phyloP scores from a whole-genome alignment of 1,140 invertebrate species.

The Oncopeltus fasciatus region DNA sequence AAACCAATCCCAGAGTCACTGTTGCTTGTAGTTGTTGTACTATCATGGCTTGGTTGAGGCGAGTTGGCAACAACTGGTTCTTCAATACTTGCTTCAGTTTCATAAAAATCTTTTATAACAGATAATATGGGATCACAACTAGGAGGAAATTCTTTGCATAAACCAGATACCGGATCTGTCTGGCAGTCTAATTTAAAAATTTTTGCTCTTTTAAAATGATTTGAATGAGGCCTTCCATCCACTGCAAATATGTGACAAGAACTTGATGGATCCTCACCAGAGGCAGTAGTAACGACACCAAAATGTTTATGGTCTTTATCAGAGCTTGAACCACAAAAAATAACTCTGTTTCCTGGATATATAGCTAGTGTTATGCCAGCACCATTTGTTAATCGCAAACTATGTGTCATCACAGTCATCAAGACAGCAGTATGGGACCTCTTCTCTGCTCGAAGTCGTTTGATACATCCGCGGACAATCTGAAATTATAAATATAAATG shows the following conservation, averaged over 20 bases:
- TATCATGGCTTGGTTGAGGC: conserved; percentile 65
- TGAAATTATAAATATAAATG: conserved; percentile 29
- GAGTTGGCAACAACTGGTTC: conserved; percentile 43
- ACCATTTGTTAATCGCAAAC: conserved; percentile 58
- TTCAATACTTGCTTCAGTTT: conserved; percentile 29
- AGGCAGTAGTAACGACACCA: conserved; percentile 72
- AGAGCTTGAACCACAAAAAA: conserved; percentile 77
- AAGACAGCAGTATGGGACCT: conserved; percentile 73
- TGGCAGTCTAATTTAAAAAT: conserved; percentile 68
- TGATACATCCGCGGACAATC: conserved; percentile 63
- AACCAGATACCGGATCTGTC: conserved; percentile 44
- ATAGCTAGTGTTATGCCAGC: conserved; percentile 45
- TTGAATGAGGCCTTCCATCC: conserved; percentile 69
- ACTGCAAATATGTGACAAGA: conserved; percentile 93
- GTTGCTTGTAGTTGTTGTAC: conserved; percentile 73
- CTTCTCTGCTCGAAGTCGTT: conserved; percentile 76
- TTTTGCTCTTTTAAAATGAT: conserved; percentile 58
- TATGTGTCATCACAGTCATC: conserved; percentile 66
- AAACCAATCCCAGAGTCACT: conserved; percentile 90
- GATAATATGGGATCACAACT: conserved; percentile 76
- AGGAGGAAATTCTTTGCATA: conserved; percentile 77
- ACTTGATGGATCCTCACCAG: conserved; percentile 45
- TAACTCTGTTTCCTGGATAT: conserved; percentile 71
- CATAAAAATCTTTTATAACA: conserved; percentile 38
- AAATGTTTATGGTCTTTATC: conserved; percentile 85